Base-by-base conservation (phyloP, 2,888 invertebrate genomes). In the Lacanobia oleracea region DNA sequence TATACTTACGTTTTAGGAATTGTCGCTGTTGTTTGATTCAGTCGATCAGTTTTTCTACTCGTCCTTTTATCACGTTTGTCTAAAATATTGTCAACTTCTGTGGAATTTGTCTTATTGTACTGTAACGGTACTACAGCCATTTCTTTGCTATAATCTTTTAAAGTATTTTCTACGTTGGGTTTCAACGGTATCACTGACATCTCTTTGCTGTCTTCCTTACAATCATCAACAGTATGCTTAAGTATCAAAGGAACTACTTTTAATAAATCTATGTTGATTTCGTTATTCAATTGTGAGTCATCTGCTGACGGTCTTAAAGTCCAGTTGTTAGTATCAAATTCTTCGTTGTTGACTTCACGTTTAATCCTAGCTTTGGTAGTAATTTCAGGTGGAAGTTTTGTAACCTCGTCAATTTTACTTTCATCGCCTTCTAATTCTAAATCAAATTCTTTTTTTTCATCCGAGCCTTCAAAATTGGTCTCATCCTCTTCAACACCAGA, bases 21-120 rank as follows among this genome's bases (percentile, higher is more conserved):
- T 43, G 95, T 92, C 5, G 95, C 95, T 45, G 96, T 96, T 2
- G 96, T 96, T 87, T 96, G 96, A 82, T 96, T 96, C 2, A 96
- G 82, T 79, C 95, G 91, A 79, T 96, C 96, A 16, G 96, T 95
- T 87, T 96, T 96, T 72, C 96, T 93, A 82, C 96, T 96, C 0
- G 96, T 96, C 70, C 96, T 93, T 83, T 96, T 96, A 51, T 96
- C 95, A 59, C 95, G 92, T 83, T 92, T 95, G 51, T 95, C 95
- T 37, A 93, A 77, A 69, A 92, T 88, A 81, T 94, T 94, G 59
- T 91, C 86, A 8, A 92, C 90, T 88, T 94, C 95, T 50, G 95
- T 95, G 0, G 95, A 94, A 88, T 95, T 96, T 0, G 93, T 95
- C 18, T 90, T 93, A 59, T 90, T 93, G 72, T 94, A 91, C 63